These are phyloP conservation scores for Eretmochelys imbricata DNA, from an alignment of 2,113 vertebrate species.

Conservation along the genomic window DNA sequence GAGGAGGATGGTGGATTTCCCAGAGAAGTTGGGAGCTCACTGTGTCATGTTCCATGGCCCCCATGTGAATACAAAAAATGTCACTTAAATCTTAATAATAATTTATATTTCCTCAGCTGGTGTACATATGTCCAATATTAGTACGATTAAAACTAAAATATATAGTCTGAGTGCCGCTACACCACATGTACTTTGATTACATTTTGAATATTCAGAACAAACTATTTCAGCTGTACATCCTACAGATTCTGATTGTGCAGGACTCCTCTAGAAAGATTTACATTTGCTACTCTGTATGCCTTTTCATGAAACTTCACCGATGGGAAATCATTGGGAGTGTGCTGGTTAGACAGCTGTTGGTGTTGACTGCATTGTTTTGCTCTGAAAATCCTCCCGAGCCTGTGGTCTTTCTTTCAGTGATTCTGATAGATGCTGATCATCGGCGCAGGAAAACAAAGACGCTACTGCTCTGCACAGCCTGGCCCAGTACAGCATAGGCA, in stretches of 20 bases:
- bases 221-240: neutral
- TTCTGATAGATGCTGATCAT: neutral
- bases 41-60: neutral
- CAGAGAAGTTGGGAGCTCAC: neutral
- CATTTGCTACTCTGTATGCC: fast-evolving
- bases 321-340: neutral
- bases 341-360: neutral
- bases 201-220: neutral
- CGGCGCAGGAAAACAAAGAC: neutral
- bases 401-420: neutral
- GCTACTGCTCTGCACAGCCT: neutral
- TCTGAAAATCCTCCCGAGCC: neutral
- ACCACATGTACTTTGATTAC: neutral
- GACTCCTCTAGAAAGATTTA: neutral
- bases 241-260: neutral
- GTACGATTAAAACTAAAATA: neutral
- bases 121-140: neutral
- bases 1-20: neutral
- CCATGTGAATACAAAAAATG: neutral
- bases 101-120: neutral
- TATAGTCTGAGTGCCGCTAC: neutral
- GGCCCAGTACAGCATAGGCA: fast-evolving
- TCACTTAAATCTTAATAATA: neutral
- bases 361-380: neutral
- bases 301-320: neutral